These are phyloP conservation scores for Aethes cnicana DNA, from an alignment of 2,888 invertebrate species.

Conservation along the genomic window DNA sequence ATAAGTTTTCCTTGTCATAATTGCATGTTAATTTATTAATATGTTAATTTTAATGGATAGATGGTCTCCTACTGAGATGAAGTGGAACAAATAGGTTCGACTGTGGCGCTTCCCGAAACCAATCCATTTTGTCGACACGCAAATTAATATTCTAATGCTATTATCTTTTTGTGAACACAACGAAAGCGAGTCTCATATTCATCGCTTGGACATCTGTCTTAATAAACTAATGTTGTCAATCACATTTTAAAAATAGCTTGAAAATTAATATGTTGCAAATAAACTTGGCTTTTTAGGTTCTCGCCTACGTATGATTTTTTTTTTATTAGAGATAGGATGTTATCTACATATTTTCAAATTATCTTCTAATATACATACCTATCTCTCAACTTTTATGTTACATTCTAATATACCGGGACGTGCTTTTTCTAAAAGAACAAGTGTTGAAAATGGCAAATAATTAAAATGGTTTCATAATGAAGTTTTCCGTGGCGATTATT, in stretches of 20 bases:
- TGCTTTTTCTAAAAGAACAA: neutral
- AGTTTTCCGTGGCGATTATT: slow-evolving; percentile 30
- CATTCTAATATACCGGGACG: no score
- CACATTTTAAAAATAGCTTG: no score
- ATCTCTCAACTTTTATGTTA: no score
- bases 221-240: no score
- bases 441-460: slow-evolving; percentile 32
- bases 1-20: slow-evolving; percentile 38
- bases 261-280: no score
- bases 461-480: slow-evolving; percentile 45
- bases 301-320: no score
- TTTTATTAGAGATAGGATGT: no score
- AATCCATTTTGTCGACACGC: slow-evolving; percentile 58
- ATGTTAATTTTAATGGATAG: slow-evolving; percentile 77
- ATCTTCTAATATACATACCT: no score
- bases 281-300: no score
- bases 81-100: slow-evolving; percentile 75
- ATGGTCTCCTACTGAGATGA: slow-evolving; percentile 71
- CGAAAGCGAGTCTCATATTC: slow-evolving; percentile 28
- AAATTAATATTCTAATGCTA: slow-evolving; percentile 43
- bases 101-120: slow-evolving; percentile 55
- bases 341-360: no score
- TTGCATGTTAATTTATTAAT: slow-evolving; percentile 60
- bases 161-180: slow-evolving; percentile 36
- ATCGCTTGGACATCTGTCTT: no score